Conservation (phyloP, 2,113 vertebrate genomes). For the Triplophysa siluroides region DNA sequence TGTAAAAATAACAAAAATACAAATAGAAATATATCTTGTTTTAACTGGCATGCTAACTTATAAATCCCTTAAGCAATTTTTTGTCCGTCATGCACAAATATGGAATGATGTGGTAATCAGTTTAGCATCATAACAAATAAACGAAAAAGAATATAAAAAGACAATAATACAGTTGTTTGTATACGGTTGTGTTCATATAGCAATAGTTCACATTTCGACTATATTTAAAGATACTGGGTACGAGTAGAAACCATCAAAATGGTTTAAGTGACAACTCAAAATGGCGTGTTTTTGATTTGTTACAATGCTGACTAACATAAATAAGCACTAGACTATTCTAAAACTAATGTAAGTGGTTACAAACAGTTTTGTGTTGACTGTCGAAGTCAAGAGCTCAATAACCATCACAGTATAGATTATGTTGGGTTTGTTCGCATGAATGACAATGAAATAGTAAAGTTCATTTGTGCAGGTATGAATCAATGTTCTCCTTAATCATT, state of each 20-base stretch:
- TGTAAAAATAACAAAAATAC: background rate
- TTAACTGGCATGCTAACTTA: background rate
- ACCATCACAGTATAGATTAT: constrained; percentile 36
- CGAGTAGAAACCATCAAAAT: background rate
- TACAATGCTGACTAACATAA: constrained; percentile 17
- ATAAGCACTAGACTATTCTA: constrained; percentile 19
- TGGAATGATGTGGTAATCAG: background rate
- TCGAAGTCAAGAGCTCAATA: constrained; percentile 2
- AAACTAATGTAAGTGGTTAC: background rate
- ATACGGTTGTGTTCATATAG: background rate
- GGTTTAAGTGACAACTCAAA: background rate
- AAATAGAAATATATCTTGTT: background rate
- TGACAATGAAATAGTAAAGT: constrained; percentile 6
- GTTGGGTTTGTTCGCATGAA: constrained; percentile 5
- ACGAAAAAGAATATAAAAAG: background rate
- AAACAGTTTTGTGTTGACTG: constrained; percentile 11
- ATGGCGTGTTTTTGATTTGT: constrained; percentile 1
- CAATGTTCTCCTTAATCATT: no score
- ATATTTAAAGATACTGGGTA: constrained; percentile 20
- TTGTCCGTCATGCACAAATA: background rate
- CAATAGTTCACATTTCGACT: background rate
- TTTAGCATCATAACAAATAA: background rate
- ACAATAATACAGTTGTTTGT: background rate
- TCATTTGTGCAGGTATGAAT: background rate
- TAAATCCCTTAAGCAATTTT: background rate